These are phyloP conservation scores for Clanis bilineata DNA, from an alignment of 2,888 invertebrate species.

Conservation along the genomic window DNA sequence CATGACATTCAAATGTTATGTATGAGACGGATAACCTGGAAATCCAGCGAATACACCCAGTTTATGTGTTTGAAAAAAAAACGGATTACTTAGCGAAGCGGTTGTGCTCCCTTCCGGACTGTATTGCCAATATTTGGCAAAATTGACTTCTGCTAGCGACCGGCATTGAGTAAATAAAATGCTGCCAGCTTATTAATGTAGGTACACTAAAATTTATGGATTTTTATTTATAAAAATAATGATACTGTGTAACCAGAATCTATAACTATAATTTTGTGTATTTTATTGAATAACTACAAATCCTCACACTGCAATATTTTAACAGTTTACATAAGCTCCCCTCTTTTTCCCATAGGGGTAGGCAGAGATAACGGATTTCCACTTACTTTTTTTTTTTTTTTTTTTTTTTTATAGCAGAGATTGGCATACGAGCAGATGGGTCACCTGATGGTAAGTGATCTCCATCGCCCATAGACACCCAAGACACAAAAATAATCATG, in stretches of 20 bases:
- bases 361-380: too few relatives aligned
- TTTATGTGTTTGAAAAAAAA: constrained; percentile 19
- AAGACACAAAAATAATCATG: too few relatives aligned
- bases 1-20: constrained; percentile 1
- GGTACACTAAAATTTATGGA: neutral
- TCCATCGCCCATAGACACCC: too few relatives aligned
- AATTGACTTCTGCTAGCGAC: constrained; percentile 26
- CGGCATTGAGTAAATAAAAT: constrained; percentile 6
- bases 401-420: too few relatives aligned
- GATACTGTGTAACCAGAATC: neutral
- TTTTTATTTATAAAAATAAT: neutral
- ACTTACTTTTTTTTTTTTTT: too few relatives aligned
- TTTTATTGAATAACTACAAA: too few relatives aligned
- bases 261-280: too few relatives aligned
- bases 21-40: constrained; percentile 13
- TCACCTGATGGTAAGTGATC: too few relatives aligned
- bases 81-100: constrained; percentile 25
- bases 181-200: neutral
- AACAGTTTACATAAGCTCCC: too few relatives aligned
- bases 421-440: too few relatives aligned
- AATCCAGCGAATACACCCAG: neutral
- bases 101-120: constrained; percentile 23
- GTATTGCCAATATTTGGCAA: constrained; percentile 29
- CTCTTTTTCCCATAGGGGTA: too few relatives aligned
- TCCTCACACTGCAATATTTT: too few relatives aligned